Conservation (phyloP, 2,888 invertebrate genomes). For the Drosophila bunnanda region DNA sequence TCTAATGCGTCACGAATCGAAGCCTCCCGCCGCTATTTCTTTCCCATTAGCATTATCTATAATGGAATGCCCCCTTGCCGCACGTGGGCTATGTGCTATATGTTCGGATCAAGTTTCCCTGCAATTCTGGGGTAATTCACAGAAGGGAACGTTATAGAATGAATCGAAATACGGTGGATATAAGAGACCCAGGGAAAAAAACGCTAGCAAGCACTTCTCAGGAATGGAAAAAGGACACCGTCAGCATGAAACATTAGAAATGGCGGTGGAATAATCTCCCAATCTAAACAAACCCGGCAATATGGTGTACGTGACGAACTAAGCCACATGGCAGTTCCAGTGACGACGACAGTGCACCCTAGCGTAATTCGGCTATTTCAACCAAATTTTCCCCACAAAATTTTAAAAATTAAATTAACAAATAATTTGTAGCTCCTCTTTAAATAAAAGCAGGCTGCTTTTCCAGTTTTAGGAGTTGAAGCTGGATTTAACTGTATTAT, state of each 20-base stretch:
- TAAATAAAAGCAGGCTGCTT: background rate
- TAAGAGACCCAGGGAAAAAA: background rate
- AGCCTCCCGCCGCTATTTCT: conserved; percentile 4
- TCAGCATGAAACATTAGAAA: conserved; percentile 10
- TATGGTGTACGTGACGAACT: conserved; percentile 68
- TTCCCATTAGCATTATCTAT: conserved; percentile 32
- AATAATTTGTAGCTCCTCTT: background rate
- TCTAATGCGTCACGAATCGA: conserved; percentile 10
- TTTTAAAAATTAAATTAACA: conserved; percentile 5
- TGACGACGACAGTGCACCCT: conserved; percentile 13
- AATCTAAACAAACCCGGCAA: conserved; percentile 38
- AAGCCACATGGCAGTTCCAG: conserved; percentile 57
- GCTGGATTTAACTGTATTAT: conserved; percentile 19
- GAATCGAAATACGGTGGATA: background rate
- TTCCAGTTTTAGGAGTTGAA: conserved; percentile 18
- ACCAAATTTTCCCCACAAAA: background rate
- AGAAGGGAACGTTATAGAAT: conserved; percentile 1
- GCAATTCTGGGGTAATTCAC: background rate
- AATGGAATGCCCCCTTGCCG: conserved; percentile 14
- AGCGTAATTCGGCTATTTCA: too few relatives aligned
- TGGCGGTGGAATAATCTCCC: conserved; percentile 34
- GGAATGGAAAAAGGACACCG: conserved; percentile 13
- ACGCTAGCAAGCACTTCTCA: background rate
- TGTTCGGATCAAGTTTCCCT: conserved; percentile 13
- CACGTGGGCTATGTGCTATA: conserved; percentile 20